These are phyloP conservation scores for Tenebrio molitor DNA, from an alignment of 1,140 invertebrate species.

Conservation along the genomic window DNA sequence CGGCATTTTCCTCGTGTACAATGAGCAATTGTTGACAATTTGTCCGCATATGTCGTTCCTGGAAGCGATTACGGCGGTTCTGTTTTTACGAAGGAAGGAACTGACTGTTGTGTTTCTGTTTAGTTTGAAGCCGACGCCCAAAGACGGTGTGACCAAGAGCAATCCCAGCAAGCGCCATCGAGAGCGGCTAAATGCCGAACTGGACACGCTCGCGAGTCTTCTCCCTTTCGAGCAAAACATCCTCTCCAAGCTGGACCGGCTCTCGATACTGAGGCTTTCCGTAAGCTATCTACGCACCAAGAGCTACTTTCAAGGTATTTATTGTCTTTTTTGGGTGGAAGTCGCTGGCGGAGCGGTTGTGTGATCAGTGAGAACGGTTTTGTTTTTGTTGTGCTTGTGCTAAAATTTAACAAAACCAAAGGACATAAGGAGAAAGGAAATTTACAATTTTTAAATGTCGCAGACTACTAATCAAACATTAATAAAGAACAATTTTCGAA, in stretches of 20 bases:
- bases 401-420: too few species aligned
- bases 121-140: slow-evolving; percentile 95
- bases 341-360: too few species aligned
- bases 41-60: slow-evolving; percentile 3
- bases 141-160: slow-evolving; percentile 97
- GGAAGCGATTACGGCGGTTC: neutral
- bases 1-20: neutral
- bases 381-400: too few species aligned
- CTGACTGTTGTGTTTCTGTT: slow-evolving; percentile 67
- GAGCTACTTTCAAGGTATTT: slow-evolving; percentile 97
- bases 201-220: slow-evolving; percentile 97
- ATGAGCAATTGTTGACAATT: neutral
- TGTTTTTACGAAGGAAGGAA: too few species aligned
- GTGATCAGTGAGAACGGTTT: too few species aligned
- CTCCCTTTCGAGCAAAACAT: slow-evolving; percentile 99
- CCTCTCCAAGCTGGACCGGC: slow-evolving; percentile 96
- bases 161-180: slow-evolving; percentile 98
- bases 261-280: slow-evolving; percentile 96
- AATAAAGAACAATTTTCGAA: too few species aligned
- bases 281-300: slow-evolving; percentile 99
- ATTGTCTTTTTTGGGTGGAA: too few species aligned
- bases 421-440: too few species aligned
- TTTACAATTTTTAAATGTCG: too few species aligned
- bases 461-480: too few species aligned
- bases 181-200: slow-evolving; percentile 96